Base-by-base conservation (phyloP, 2,113 vertebrate genomes). In the Eubucco bourcierii region DNA sequence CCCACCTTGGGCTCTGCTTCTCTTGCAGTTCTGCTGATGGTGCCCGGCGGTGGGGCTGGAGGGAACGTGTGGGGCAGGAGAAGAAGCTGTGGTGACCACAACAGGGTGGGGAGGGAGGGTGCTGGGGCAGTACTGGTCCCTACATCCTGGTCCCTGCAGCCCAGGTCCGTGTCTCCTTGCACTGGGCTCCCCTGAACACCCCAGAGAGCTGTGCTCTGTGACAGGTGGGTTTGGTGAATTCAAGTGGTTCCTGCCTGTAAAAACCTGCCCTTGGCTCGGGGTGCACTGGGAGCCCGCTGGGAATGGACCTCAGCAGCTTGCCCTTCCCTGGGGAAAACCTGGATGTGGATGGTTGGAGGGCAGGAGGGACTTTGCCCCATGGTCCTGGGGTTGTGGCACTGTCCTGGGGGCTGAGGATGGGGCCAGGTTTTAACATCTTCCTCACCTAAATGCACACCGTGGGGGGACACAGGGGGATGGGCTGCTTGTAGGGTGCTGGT, bases 1-100 rank as follows among this genome's bases (percentile, higher is more conserved):
- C 68, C 14, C 9, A 2, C 33, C 37, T 37, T n/a, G 11, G 58
- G 55, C 75, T 84, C 91, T 93, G 79, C 76, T 94, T 92, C 56
- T 95, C 91, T 96, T 92, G 33, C 96, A 98, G 98, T 98, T 98
- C 94, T 98, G 98, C 95, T 98, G 97, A 98, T 0, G 33, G 83
- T 9, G 16, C 67, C 67, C 8, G 9, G 55, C 4, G 16, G 28
- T 7, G 34, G 56, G 56, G 67, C 95, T 89, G 94, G 72, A 92
- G 76, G 90, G 88, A 76, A 12, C 3, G 1, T 0, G 41, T 0
- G 41, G 27, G 14, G 59, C 2, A 11, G 73, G 83, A 66, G 0
- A 19, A 33, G 76, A 80, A 10, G 59, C 75, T 79, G 84, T 13
- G 77, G 41, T 2, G 3, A 68, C 59, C 61, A 8, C 58, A 2